Percentiles rank a stretch among this genome's conserved stretches.
Evolutionary conservation across 2,113 vertebrate genomes (phyloP).

Genomic region (Bubo scandiacus): DNA sequence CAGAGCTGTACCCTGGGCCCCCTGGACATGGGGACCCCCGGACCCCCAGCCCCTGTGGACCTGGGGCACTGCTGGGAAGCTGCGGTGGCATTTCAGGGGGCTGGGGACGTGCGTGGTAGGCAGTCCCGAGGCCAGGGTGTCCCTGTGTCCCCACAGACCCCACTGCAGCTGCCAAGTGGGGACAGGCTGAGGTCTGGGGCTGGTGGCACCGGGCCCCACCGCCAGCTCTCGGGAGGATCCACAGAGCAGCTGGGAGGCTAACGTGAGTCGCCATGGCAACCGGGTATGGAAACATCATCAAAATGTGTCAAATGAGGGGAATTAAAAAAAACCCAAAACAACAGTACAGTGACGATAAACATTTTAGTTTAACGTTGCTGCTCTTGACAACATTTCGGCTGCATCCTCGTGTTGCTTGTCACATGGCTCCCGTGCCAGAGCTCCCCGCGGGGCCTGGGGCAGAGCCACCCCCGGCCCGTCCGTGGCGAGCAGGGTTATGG

Average conservation of each 20-base stretch:
- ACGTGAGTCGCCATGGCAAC: background rate
- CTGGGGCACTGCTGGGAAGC: background rate
- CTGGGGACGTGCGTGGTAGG: rapidly evolving
- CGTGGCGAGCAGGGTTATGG: too few species aligned
- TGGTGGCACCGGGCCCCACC: background rate
- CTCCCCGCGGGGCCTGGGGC: too few species aligned
- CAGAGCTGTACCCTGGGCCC: background rate
- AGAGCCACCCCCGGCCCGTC: too few species aligned
- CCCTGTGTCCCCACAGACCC: background rate
- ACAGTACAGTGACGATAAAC: background rate
- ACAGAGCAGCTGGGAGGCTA: background rate
- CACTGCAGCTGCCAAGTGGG: too few species aligned
- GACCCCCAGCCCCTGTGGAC: too few species aligned
- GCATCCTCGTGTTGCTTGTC: too few species aligned
- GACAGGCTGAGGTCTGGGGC: background rate
- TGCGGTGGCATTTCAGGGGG: background rate
- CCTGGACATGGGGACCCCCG: too few species aligned
- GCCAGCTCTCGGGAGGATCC: background rate
- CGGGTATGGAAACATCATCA: background rate
- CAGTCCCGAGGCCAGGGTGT: too few species aligned
- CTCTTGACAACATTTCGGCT: background rate
- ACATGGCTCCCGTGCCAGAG: too few species aligned
- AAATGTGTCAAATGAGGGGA: background rate
- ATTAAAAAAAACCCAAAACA: background rate
- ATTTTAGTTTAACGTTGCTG: background rate